Percentiles rank a stretch among this genome's conserved stretches.
These are phyloP conservation scores for Tillus elongatus DNA, from an alignment of 2,888 invertebrate species.

Conservation along the genomic window DNA sequence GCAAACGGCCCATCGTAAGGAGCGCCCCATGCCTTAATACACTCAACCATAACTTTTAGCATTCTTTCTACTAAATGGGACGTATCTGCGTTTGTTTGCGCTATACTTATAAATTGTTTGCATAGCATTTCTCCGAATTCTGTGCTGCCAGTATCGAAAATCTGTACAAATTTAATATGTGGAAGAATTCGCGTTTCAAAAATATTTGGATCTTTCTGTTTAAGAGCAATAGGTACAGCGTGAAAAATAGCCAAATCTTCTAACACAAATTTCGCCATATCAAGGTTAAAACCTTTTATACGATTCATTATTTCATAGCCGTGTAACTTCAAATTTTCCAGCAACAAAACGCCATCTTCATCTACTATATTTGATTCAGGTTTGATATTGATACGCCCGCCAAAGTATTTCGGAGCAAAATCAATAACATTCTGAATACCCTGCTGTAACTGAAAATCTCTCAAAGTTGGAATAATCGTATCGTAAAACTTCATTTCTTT, in stretches of 20 bases:
- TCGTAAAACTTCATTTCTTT: conserved; percentile 47
- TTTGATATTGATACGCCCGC: conserved; percentile 37
- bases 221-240: conserved; percentile 44
- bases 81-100: conserved; percentile 16
- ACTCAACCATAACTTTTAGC: conserved; percentile 15
- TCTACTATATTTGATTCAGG: conserved; percentile 38
- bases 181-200: conserved; percentile 37
- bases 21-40: conserved; percentile 6
- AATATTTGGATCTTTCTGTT: conserved; percentile 37
- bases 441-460: conserved; percentile 39
- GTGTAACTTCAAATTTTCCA: conserved; percentile 42
- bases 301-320: conserved; percentile 42
- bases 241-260: conserved; percentile 44
- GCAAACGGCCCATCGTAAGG: conserved; percentile 41
- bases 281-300: conserved; percentile 38
- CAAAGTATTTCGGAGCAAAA: conserved; percentile 42
- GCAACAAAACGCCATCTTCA: conserved; percentile 45
- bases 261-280: conserved; percentile 38
- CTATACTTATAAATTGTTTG: conserved; percentile 12
- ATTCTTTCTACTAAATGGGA: too few species aligned
- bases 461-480: conserved; percentile 40
- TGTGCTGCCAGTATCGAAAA: conserved; percentile 14
- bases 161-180: conserved; percentile 24
- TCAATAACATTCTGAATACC: conserved; percentile 38
- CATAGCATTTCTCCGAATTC: conserved; percentile 14